A percentile compares a stretch with the other conserved stretches of the same genome.
These are phyloP conservation scores for Petrocephalus zakoni DNA, from an alignment of 2,113 vertebrate species.

Conservation along the genomic window DNA sequence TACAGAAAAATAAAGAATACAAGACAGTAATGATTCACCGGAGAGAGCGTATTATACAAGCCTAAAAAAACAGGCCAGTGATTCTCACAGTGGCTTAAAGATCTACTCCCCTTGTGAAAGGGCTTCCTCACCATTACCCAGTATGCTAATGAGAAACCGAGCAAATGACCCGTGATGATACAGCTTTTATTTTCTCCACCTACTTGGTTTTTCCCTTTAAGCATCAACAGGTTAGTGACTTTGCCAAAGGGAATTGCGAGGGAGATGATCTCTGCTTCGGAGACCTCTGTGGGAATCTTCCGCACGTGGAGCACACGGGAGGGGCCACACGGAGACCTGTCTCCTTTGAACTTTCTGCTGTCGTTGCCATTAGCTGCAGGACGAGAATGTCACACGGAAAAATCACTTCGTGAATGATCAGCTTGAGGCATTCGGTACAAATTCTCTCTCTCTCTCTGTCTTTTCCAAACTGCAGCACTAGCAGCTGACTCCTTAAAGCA, in stretches of 20 bases:
- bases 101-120: neutral
- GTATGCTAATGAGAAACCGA: neutral
- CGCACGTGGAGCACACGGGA: constrained; percentile 77
- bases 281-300: constrained; percentile 66
- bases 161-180: neutral
- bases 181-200: constrained; percentile 12
- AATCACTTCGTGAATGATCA: neutral
- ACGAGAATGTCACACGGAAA: constrained; percentile 23
- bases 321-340: constrained; percentile 49
- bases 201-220: constrained; percentile 76
- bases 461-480: neutral
- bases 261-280: constrained; percentile 70
- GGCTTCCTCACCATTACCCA: neutral
- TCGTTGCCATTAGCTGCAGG: constrained; percentile 66
- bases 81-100: neutral
- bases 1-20: neutral
- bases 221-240: constrained; percentile 79
- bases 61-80: too few relatives aligned
- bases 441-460: neutral
- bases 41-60: neutral
- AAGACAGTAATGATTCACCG: neutral
- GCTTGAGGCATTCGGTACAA: neutral
- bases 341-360: constrained; percentile 62
- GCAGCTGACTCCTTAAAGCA: neutral
- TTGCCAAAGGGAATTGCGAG: constrained; percentile 76